phyloP scores from a whole-genome alignment of 2,113 vertebrate genomes.

The Eurypyga helias region DNA sequence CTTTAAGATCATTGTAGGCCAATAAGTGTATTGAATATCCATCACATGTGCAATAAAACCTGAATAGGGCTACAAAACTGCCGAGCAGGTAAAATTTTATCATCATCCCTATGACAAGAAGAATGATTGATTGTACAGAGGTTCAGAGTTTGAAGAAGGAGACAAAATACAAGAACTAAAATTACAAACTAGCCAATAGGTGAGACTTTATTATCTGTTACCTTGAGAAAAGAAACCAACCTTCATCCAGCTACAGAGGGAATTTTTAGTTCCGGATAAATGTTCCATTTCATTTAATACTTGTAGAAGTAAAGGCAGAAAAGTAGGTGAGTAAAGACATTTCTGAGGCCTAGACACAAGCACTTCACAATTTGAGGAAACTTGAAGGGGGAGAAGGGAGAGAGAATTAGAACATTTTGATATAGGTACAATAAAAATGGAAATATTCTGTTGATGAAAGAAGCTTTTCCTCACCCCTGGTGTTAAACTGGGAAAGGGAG shows the following conservation, averaged over 20 bases:
- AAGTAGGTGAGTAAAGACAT: neutral
- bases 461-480: neutral
- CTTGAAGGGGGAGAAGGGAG: rapidly evolving
- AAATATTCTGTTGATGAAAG: neutral
- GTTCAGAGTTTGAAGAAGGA: neutral
- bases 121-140: neutral
- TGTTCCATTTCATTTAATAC: neutral
- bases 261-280: neutral
- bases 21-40: neutral
- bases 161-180: neutral
- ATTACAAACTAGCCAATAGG: neutral
- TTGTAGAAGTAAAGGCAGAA: neutral
- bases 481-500: neutral
- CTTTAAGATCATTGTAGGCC: neutral
- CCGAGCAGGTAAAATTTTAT: neutral
- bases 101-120: neutral
- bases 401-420: neutral
- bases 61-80: neutral
- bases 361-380: neutral
- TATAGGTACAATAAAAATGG: neutral
- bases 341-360: neutral
- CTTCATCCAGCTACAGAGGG: neutral
- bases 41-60: neutral
- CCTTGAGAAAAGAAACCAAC: neutral
- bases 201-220: neutral